These are phyloP conservation scores for Leptinotarsa peninsularis DNA, from an alignment of 2,888 invertebrate species.

Conservation along the genomic window DNA sequence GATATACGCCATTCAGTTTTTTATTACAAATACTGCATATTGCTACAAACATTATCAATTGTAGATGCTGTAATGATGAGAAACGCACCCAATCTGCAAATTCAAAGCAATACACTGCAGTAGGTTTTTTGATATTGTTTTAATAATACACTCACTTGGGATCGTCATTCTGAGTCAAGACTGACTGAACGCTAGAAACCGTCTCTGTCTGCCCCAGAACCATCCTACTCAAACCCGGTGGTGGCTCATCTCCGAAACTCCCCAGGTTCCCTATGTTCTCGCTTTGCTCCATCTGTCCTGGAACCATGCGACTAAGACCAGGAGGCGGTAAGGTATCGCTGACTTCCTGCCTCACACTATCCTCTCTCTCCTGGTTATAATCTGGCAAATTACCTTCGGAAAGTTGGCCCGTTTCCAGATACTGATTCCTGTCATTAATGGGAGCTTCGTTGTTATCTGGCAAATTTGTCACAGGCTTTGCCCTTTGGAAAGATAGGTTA, in stretches of 20 bases:
- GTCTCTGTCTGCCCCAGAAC: constrained; percentile 69
- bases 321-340: constrained; percentile 72
- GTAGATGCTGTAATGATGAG: no score
- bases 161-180: constrained; percentile 62
- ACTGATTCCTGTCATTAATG: constrained; percentile 79
- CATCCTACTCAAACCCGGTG: constrained; percentile 75
- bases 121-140: background rate
- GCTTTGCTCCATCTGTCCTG: constrained; percentile 73
- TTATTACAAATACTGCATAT: no score
- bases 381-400: constrained; percentile 68
- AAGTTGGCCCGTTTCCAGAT: constrained; percentile 81
- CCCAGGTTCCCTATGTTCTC: constrained; percentile 44
- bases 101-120: no score
- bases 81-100: no score
- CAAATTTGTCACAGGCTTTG: constrained; percentile 51
- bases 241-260: constrained; percentile 67
- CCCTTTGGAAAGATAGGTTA: constrained; percentile 31
- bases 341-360: constrained; percentile 22
- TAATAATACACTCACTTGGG: constrained; percentile 23
- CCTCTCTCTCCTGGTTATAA: constrained; percentile 27
- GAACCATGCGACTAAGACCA: constrained; percentile 74
- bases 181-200: constrained; percentile 51
- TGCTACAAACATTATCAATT: no score
- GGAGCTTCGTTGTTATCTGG: constrained; percentile 75
- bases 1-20: no score